Evolutionary conservation across 1,140 invertebrate species (phyloP).

Genomic region (Trichogramma pretiosum): DNA sequence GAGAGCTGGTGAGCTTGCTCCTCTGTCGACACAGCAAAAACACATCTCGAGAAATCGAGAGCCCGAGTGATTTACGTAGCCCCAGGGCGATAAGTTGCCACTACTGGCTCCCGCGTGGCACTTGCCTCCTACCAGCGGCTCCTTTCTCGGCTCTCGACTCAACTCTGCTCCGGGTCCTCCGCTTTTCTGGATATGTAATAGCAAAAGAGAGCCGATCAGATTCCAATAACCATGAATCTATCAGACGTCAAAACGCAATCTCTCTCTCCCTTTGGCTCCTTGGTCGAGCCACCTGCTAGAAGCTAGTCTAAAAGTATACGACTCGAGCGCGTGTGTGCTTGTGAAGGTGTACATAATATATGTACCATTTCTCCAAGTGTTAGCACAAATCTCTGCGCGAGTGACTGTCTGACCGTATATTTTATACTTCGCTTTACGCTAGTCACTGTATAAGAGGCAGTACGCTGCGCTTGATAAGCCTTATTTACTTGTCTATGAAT

Average conservation of each 20-base stretch:
- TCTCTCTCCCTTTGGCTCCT: too few relatives aligned
- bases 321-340: too few relatives aligned
- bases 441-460: too few relatives aligned
- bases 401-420: constrained; percentile 32
- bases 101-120: background rate
- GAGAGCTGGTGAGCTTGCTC: too few relatives aligned
- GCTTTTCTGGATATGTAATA: background rate
- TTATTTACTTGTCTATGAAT: constrained; percentile 4
- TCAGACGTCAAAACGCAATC: constrained; percentile 46
- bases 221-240: constrained; percentile 49
- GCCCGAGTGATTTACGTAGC: constrained; percentile 35
- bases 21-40: constrained; percentile 24
- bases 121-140: too few relatives aligned
- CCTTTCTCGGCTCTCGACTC: constrained; percentile 2
- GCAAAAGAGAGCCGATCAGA: constrained; percentile 35
- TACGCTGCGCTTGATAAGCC: background rate
- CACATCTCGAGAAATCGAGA: constrained; percentile 21
- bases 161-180: background rate
- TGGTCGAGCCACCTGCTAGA: too few relatives aligned
- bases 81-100: constrained; percentile 35
- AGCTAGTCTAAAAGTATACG: too few relatives aligned
- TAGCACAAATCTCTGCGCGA: constrained; percentile 38
- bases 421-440: too few relatives aligned
- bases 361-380: constrained; percentile 6
- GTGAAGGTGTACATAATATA: background rate